Evolutionary conservation across 2,797 vertebrate genomes (phyloP).

Genomic region (Anabas testudineus): DNA sequence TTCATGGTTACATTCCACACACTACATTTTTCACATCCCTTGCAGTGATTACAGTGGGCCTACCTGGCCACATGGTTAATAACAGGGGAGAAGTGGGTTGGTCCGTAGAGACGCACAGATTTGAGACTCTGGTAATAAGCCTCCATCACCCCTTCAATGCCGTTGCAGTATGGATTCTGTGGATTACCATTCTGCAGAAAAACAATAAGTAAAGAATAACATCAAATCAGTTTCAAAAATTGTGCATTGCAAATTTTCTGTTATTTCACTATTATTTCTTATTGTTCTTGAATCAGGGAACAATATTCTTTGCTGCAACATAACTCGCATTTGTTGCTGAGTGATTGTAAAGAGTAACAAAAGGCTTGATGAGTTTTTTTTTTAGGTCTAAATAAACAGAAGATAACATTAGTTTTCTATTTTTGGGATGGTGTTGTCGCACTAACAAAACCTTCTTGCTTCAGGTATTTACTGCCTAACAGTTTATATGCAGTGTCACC

Average conservation of each 20-base stretch:
- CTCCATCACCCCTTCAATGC: slow-evolving; percentile 98
- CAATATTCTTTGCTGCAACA: no score
- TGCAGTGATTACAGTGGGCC: slow-evolving; percentile 34
- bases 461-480: not conserved
- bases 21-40: slow-evolving; percentile 5
- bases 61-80: slow-evolving; percentile 97
- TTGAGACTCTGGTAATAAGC: slow-evolving; percentile 97
- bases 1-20: not conserved
- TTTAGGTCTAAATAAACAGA: not conserved
- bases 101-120: slow-evolving; percentile 96
- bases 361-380: slow-evolving; percentile 2
- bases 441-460: not conserved
- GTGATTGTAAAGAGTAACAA: no score
- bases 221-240: no score
- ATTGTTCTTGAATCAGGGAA: no score
- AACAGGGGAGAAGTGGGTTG: slow-evolving; percentile 98
- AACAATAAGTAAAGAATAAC: not conserved
- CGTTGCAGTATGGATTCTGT: slow-evolving; percentile 95
- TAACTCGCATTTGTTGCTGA: not conserved
- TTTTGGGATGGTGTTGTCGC: not conserved
- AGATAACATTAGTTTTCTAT: not conserved
- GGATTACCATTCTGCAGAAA: slow-evolving; percentile 93
- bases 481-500: not conserved
- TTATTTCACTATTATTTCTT: no score
- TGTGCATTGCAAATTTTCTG: no score